Percentiles rank a stretch among this genome's conserved stretches.
Evolutionary conservation across 2,797 vertebrate genomes (phyloP).

Genomic region (Pangasius macronema): DNA sequence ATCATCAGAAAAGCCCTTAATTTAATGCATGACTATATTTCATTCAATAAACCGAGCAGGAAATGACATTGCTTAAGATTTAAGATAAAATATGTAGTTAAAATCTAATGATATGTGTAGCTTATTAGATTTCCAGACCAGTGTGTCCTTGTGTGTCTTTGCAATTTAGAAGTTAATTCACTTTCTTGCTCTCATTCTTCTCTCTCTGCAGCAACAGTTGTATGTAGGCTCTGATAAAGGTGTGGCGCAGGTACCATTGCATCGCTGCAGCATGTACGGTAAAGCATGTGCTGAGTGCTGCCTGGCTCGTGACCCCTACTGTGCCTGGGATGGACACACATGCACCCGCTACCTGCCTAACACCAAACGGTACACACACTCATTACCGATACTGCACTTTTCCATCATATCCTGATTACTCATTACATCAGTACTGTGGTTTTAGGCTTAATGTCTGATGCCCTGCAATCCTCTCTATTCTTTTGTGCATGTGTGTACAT

Average conservation of each 20-base stretch:
- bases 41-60: neutral
- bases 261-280: slow-evolving; percentile 88
- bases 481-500: slow-evolving; percentile 9
- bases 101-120: slow-evolving; percentile 5
- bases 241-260: slow-evolving; percentile 85
- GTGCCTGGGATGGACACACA: slow-evolving; percentile 86
- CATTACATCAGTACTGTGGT: neutral
- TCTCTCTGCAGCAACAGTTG: slow-evolving; percentile 87
- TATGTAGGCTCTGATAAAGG: slow-evolving; percentile 81
- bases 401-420: neutral
- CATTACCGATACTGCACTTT: neutral
- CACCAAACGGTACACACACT: slow-evolving; percentile 70
- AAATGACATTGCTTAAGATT: slow-evolving; percentile 16
- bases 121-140: slow-evolving; percentile 28
- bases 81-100: slow-evolving; percentile 14
- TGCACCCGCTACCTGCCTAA: slow-evolving; percentile 79
- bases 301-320: slow-evolving; percentile 93
- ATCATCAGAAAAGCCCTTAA: neutral
- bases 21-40: slow-evolving; percentile 11
- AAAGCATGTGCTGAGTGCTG: slow-evolving; percentile 93
- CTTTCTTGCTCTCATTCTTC: slow-evolving; percentile 27
- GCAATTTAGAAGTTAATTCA: neutral
- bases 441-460: neutral
- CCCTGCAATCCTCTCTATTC: neutral
- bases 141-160: slow-evolving; percentile 27